Conservation (phyloP, 1,140 invertebrate genomes). For the Tribolium castaneum region DNA sequence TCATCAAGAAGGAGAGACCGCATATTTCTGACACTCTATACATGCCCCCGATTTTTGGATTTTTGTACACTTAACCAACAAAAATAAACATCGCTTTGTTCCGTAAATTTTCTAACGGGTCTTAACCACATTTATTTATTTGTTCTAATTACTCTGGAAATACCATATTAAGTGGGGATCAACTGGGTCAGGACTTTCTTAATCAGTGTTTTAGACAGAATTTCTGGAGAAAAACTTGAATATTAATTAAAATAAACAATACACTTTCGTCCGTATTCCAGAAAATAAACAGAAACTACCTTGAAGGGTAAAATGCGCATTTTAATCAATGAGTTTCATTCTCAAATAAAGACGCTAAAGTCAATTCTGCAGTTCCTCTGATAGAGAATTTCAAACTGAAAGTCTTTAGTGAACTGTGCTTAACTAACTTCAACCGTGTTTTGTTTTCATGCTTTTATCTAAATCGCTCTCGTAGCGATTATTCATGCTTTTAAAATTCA, state of each 20-base stretch:
- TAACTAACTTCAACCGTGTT: constrained; percentile 45
- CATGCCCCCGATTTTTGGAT: too few relatives aligned
- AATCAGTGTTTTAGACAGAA: neutral
- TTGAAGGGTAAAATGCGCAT: constrained; percentile 48
- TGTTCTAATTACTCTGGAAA: too few relatives aligned
- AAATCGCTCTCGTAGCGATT: constrained; percentile 44
- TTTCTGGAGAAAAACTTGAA: constrained; percentile 16
- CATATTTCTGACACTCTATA: too few relatives aligned
- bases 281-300: constrained; percentile 48
- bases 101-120: too few relatives aligned
- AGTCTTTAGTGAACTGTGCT: constrained; percentile 46
- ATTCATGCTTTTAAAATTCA: constrained; percentile 43
- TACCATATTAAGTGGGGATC: neutral
- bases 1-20: neutral
- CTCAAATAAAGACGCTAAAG: constrained; percentile 47
- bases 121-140: too few relatives aligned
- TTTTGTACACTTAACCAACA: too few relatives aligned
- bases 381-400: constrained; percentile 47
- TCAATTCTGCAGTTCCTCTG: constrained; percentile 46
- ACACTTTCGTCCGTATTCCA: constrained; percentile 35
- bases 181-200: neutral
- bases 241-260: constrained; percentile 50
- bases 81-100: too few relatives aligned
- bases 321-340: constrained; percentile 51
- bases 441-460: constrained; percentile 45